Conservation (phyloP, 2,797 vertebrate genomes). For the Artibeus jamaicensis region DNA sequence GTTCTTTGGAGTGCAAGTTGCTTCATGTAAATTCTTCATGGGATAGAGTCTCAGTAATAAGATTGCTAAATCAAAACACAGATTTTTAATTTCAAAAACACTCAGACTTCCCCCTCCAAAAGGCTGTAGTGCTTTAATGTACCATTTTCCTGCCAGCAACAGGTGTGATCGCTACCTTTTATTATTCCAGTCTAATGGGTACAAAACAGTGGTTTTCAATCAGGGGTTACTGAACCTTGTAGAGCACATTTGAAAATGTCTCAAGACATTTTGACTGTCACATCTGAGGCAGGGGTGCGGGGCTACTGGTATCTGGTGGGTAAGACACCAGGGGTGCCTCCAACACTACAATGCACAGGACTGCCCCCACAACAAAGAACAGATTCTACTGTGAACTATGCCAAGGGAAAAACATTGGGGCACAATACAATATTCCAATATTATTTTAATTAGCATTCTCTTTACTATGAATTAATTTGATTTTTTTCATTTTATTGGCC, state of each 20-base stretch:
- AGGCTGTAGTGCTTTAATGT: background rate
- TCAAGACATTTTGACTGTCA: background rate
- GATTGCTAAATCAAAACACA: background rate
- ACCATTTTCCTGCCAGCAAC: background rate
- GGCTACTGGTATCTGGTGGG: background rate
- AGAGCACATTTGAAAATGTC: background rate
- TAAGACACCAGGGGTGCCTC: background rate
- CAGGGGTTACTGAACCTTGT: background rate
- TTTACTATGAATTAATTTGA: background rate
- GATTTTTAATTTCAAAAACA: slow-evolving; percentile 5
- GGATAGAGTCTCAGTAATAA: background rate
- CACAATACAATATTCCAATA: background rate
- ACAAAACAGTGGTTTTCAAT: slow-evolving; percentile 16
- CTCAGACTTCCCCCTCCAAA: background rate
- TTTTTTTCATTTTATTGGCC: slow-evolving; percentile 1
- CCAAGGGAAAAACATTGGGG: background rate
- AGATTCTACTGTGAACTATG: background rate
- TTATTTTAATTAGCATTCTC: background rate
- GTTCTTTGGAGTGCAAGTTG: background rate
- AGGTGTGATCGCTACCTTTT: background rate
- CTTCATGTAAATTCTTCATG: background rate
- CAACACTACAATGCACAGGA: background rate
- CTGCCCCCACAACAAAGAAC: background rate
- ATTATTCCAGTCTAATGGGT: background rate
- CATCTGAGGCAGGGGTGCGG: background rate